Base-by-base conservation (phyloP, 2,113 vertebrate species). In the Hassar affinis region DNA sequence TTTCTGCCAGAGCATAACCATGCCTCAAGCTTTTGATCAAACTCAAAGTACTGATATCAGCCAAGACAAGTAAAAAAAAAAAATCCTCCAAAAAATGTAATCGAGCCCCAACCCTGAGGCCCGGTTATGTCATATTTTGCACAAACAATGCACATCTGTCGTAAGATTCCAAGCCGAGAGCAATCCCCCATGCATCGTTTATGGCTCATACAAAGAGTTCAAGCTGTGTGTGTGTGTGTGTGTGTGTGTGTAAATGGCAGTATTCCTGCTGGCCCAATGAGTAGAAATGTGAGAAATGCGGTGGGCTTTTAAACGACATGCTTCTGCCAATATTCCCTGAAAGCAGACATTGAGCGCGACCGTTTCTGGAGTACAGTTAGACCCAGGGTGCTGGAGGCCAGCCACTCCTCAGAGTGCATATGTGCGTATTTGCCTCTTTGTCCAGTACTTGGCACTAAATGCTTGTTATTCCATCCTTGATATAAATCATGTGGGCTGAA, bases 251-350 rank as follows among this genome's bases (percentile, higher is more conserved):
- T 84, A 57, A 54, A 72, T 83, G 68, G 82, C 82, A 86, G 75
- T 76, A 38, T 84, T 84, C 85, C 81, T 66, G 85, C 80, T 87
- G 87, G 91, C 91, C 84, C 86, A 78, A 84, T 87, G 88, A 91
- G 89, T 88, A 93, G 92, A 93, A 92, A 93, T 92, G 90, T 90
- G 90, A 90, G 91, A 90, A 93, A 92, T 90, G 90, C 87, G 91
- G 91, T 69, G 92, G 92, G 89, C 42, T 90, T 88, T 87, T 88
- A 90, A 92, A 93, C 92, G 91, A 93, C 91, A 90, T 87, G 86
- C 88, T 87, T 85, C 89, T 93, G 93, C 92, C 92, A 94, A 90
- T 91, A 93, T 92, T 92, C 89, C 90, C 92, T 94, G 91, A 94
- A 93, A 92, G 91, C 91, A 91, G 90, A 93, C 93, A 93, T 93